These are phyloP conservation scores for Coptotermes formosanus DNA, from an alignment of 1,140 invertebrate species.

Conservation along the genomic window DNA sequence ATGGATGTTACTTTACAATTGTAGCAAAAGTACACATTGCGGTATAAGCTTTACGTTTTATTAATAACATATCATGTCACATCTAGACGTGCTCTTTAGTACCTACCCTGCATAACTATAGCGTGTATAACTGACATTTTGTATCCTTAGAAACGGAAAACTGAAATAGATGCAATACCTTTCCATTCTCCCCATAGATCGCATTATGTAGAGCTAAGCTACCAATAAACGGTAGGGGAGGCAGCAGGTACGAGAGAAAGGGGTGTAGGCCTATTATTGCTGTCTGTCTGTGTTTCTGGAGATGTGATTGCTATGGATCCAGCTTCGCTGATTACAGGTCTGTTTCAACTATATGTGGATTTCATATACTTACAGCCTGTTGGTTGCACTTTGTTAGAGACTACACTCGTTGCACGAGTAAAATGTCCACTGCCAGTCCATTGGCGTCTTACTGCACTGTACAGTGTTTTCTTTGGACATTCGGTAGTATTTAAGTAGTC, in stretches of 20 bases:
- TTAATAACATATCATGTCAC: too few relatives aligned
- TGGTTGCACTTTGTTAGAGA: background rate
- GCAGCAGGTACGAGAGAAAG: background rate
- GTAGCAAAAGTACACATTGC: too few relatives aligned
- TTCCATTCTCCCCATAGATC: background rate
- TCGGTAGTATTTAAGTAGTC: too few relatives aligned
- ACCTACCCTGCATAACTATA: too few relatives aligned
- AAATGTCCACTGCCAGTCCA: background rate
- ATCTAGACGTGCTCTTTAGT: too few relatives aligned
- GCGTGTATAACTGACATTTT: background rate
- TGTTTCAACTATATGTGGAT: background rate
- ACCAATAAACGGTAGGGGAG: background rate
- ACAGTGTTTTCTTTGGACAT: too few relatives aligned
- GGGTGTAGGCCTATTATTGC: background rate
- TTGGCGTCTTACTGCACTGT: background rate
- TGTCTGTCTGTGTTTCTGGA: background rate
- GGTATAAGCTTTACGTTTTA: too few relatives aligned
- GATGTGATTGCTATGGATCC: background rate
- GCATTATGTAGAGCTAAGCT: background rate
- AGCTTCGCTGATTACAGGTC: conserved; percentile 1
- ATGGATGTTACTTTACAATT: too few relatives aligned
- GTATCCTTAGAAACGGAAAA: background rate
- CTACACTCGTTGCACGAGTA: background rate
- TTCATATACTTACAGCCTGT: background rate
- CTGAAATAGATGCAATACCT: background rate